Conservation (phyloP, 2,888 invertebrate species). For the Arctia plantaginis region DNA sequence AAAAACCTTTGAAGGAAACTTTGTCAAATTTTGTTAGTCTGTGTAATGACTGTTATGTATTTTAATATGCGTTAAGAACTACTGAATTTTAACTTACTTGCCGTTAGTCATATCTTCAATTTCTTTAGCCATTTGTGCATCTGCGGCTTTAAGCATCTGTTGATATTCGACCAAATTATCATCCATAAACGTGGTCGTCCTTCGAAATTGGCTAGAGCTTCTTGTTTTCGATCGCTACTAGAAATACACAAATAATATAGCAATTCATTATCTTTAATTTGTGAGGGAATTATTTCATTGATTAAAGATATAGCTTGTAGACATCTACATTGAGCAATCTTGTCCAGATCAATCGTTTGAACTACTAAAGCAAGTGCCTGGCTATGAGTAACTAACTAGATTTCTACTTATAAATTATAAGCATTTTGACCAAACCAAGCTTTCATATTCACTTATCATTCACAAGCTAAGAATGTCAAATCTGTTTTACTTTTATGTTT, state of each 20-base stretch:
- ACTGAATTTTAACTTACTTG: constrained; percentile 76
- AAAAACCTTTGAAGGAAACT: too few relatives aligned
- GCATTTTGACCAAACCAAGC: background rate
- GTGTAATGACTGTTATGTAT: background rate
- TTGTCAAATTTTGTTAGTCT: too few relatives aligned
- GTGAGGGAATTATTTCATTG: constrained; percentile 20
- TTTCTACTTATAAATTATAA: background rate
- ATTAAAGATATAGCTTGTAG: background rate
- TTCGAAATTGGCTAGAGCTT: constrained; percentile 69
- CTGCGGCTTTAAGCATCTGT: constrained; percentile 88
- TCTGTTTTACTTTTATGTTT: background rate
- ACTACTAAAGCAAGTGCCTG: too few relatives aligned
- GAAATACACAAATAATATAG: constrained; percentile 65
- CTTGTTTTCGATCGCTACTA: constrained; percentile 84
- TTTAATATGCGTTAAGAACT: background rate
- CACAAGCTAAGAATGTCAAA: background rate
- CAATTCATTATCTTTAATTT: constrained; percentile 51
- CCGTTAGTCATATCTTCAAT: constrained; percentile 94
- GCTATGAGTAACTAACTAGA: background rate
- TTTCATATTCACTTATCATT: background rate
- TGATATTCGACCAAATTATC: constrained; percentile 88
- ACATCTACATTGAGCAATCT: background rate
- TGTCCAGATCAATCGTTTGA: too few relatives aligned
- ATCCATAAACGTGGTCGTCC: constrained; percentile 90
- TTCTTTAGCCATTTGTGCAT: constrained; percentile 92